Evolutionary conservation across 1,140 invertebrate species (phyloP), one percentile per base, ranked within the genome.

Genomic region (Apolygus lucorum): DNA sequence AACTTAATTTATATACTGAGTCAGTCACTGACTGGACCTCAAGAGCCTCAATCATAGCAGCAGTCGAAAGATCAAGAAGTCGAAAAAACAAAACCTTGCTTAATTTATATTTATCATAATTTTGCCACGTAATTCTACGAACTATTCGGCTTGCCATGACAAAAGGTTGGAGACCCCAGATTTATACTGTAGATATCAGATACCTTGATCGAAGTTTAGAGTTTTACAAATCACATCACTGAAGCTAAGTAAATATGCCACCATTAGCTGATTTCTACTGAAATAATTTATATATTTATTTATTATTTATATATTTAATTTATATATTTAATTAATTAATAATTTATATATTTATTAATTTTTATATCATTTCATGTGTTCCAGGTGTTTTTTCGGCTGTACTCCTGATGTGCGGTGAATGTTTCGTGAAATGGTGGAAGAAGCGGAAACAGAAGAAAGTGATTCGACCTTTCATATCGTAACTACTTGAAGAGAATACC

Each of bases 391-490:
- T 34, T 29, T 14, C 29, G 1, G 64, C 27, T 8, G 24, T 42
- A 1, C n/a, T 66, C 17, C 27, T 66, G 17, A 28, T 66, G 2
- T 21, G n/a, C n/a, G 64, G 64, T 34, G 64, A 66, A 26, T 29
- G 2, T 21, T 28, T 25, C 26, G 17, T 17, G n/a, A 17, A n/a
- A 1, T 29, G 29, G 29, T 66, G 64, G 64, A 66, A 34, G n/a
- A 28, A 29, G n/a, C n/a, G 27, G n/a, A 66, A 66, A 25, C 27
- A 34, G 21, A 66, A 66, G 26, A 29, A 25, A 8, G 28, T 66
- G 1, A 66, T 66, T 34, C 28, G 34, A 24, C 64, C 64, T 24
- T 66, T 66, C 21, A 8, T 66, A 25, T 64, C 28, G 8, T 27
- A 29, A 42, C 34, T n/a, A n/a, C n/a, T n/a, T n/a, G n/a, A n/a